Percentiles rank a stretch among this genome's conserved stretches.
Conservation (phyloP, 2,797 vertebrate species). For the Meda fulgida region DNA sequence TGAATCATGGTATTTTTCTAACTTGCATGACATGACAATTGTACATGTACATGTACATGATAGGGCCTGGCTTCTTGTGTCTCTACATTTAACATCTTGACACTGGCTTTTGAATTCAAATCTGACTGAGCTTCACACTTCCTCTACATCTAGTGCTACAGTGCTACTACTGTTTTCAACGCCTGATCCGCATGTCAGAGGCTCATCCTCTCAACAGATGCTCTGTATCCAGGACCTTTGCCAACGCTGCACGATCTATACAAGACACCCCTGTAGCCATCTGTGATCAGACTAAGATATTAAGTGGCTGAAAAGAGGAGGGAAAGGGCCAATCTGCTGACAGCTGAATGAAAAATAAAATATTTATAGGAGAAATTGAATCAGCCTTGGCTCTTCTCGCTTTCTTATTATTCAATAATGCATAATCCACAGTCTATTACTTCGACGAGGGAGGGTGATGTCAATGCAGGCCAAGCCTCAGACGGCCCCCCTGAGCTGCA, state of each 20-base stretch:
- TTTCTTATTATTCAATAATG: slow-evolving; percentile 72
- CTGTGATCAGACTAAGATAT: slow-evolving; percentile 38
- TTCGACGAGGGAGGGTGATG: slow-evolving; percentile 63
- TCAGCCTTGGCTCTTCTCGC: slow-evolving; percentile 56
- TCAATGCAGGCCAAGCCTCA: slow-evolving; percentile 63
- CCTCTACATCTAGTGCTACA: background rate
- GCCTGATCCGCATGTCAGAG: slow-evolving; percentile 2
- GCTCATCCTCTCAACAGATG: slow-evolving; percentile 23
- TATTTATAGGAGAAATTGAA: slow-evolving; percentile 64
- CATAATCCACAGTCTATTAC: slow-evolving; percentile 69
- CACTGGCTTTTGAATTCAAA: background rate
- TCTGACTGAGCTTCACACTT: background rate
- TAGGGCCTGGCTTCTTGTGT: background rate
- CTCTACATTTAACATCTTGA: background rate
- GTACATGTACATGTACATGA: background rate
- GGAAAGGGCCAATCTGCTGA: slow-evolving; percentile 36
- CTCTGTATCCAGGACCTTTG: slow-evolving; percentile 21
- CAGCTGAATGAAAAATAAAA: slow-evolving; percentile 60
- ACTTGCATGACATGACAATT: background rate
- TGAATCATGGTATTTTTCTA: background rate
- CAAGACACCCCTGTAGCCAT: slow-evolving; percentile 40
- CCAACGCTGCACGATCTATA: slow-evolving; percentile 36
- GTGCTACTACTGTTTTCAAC: background rate
- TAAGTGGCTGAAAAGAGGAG: slow-evolving; percentile 46
- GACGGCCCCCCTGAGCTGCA: slow-evolving; percentile 72